Base-by-base conservation (phyloP, 2,888 invertebrate genomes). In the Euplagia quadripunctaria region DNA sequence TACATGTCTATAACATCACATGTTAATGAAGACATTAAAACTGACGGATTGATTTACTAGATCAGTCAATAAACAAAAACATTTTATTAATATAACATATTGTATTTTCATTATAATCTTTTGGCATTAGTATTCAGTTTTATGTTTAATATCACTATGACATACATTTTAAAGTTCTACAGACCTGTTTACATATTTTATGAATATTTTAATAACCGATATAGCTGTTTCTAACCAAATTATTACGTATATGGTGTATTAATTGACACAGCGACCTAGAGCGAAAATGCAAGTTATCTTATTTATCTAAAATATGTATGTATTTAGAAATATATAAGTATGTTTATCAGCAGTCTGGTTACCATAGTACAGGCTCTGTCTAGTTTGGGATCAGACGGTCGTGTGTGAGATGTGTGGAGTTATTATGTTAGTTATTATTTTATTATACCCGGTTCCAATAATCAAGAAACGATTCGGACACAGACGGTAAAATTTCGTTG, bases 181-280 rank as follows among this genome's bases (percentile, higher is more conserved):
- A 66, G 31, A 31, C 31, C 43, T 31, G 17, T 66, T 66, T 66
- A 51, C 66, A 51, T 51, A 51, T 49, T 46, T 46, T 66, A 49
- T 58, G 58, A 58, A 58, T 58, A 58, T 58, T 11, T 58, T 58
- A 31, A 5, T 5, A 61, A 61, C 4, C 12, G 11, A 46, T 46
- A 46, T 46, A 46, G 43, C 43, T 46, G 43, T 61, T 61, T 61
- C 12, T 61, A 61, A 31, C 20, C 20, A 61, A 31, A 61, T 20
- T 61, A 12, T 61, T 61, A 61, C 31, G 58, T 61, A 20, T 58
- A 58, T 58, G 58, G 20, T 20, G 0, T 20, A 11, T 61, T 61
- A 12, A 61, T 61, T 31, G 20, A 31, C 58, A 61, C 11, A 11
- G 9, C 17, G 20, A 58, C 31, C 58, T 1, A 61, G 4, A 20